A percentile compares a stretch with the other conserved stretches of the same genome.
Evolutionary conservation across 2,888 invertebrate species (phyloP).

Genomic region (Strigamia maritima): DNA sequence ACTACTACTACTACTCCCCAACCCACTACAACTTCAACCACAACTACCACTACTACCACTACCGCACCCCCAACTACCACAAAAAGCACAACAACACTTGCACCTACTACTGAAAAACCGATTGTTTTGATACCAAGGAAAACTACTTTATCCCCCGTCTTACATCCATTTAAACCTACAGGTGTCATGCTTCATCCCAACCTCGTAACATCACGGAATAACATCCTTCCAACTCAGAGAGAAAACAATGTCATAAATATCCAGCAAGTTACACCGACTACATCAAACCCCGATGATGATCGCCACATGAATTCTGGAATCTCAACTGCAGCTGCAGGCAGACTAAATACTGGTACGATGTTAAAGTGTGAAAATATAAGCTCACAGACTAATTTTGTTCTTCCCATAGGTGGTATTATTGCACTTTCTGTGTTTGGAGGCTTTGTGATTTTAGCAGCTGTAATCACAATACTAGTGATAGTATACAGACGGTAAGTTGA

Average conservation of each 20-base stretch:
- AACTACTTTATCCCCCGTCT: not conserved
- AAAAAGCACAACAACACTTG: conserved; percentile 47
- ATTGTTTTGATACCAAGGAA: not conserved
- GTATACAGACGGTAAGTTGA: conserved; percentile 74
- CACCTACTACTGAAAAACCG: conserved; percentile 37
- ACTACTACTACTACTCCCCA: conserved; percentile 27
- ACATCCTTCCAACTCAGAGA: not conserved
- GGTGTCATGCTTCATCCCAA: conserved; percentile 14
- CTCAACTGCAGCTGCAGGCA: conserved; percentile 55
- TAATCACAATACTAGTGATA: conserved; percentile 83
- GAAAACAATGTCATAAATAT: conserved; percentile 9
- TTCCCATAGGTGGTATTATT: conserved; percentile 67
- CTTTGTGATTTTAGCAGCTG: conserved; percentile 81
- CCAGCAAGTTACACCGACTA: conserved; percentile 31
- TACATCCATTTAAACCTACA: conserved; percentile 22
- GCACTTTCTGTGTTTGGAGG: conserved; percentile 87
- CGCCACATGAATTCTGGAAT: not conserved
- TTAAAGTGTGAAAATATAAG: not conserved
- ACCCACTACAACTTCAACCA: conserved; percentile 34
- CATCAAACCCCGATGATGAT: not conserved
- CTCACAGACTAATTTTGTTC: not conserved
- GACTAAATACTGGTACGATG: conserved; percentile 67
- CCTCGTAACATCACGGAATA: not conserved
- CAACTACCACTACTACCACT: conserved; percentile 12
- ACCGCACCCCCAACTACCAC: conserved; percentile 10